Percentiles rank a stretch among this genome's conserved stretches.
These are phyloP conservation scores for Carettochelys insculpta DNA, from an alignment of 2,113 vertebrate genomes.

Conservation along the genomic window DNA sequence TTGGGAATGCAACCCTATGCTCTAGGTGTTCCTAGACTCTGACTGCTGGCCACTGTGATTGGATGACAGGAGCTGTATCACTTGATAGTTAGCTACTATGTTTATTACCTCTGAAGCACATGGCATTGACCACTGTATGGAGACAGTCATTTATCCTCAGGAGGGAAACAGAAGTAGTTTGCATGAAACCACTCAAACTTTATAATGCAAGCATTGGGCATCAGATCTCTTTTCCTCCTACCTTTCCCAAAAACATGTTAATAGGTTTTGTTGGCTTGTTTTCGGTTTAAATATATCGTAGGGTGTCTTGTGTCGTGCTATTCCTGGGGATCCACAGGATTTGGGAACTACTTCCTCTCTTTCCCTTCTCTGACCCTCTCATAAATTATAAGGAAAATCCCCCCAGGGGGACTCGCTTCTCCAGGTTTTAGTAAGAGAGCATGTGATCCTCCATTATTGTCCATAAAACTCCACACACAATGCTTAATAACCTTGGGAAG, in stretches of 20 bases:
- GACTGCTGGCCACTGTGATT: background rate
- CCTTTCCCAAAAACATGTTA: background rate
- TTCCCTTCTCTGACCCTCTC: background rate
- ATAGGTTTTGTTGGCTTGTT: background rate
- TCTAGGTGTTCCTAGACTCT: too few species aligned
- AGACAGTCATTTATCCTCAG: background rate
- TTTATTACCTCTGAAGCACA: background rate
- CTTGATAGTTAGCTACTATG: background rate
- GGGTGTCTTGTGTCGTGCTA: background rate
- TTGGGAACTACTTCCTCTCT: background rate
- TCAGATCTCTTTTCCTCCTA: background rate
- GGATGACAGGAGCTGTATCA: background rate
- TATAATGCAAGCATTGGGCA: background rate
- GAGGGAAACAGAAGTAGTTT: background rate
- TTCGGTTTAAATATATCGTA: background rate
- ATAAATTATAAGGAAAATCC: background rate
- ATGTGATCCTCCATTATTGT: rapidly evolving
- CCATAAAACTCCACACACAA: background rate
- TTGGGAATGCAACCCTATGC: too few species aligned
- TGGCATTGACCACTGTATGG: background rate
- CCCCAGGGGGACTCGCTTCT: background rate
- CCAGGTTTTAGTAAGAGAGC: background rate
- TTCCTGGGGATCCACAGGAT: too few species aligned
- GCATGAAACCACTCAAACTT: background rate
- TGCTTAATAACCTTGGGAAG: background rate